Percentiles rank a stretch among this genome's conserved stretches.
These are phyloP conservation scores for Datnioides undecimradiatus DNA, from an alignment of 2,113 vertebrate species.

Conservation along the genomic window DNA sequence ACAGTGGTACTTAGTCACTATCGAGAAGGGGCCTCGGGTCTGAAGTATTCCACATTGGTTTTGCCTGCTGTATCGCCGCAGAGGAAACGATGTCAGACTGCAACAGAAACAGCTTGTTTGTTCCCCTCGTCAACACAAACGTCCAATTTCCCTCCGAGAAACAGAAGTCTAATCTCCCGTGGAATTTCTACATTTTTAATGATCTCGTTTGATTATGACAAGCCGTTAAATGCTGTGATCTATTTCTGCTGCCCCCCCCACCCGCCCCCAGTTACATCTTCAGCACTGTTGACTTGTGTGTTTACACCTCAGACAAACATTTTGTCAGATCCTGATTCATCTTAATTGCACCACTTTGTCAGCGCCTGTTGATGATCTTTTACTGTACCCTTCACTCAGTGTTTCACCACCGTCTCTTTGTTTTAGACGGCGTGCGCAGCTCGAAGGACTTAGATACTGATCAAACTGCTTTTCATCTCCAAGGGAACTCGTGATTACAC, in stretches of 20 bases:
- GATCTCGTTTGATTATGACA: slow-evolving; percentile 87
- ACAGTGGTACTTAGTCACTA: background rate
- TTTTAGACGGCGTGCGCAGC: background rate
- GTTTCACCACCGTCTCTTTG: slow-evolving; percentile 27
- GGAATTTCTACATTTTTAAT: slow-evolving; percentile 92
- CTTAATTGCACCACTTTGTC: slow-evolving; percentile 77
- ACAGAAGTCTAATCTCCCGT: slow-evolving; percentile 40
- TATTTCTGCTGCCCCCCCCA: slow-evolving; percentile 29
- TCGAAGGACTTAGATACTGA: slow-evolving; percentile 38
- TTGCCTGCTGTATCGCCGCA: background rate
- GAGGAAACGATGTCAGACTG: background rate
- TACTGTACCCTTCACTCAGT: slow-evolving; percentile 39
- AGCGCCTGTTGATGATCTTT: slow-evolving; percentile 65
- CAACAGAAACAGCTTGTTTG: background rate
- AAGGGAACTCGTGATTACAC: slow-evolving; percentile 39
- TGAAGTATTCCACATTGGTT: background rate
- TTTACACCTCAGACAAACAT: slow-evolving; percentile 82
- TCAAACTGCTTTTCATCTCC: slow-evolving; percentile 52
- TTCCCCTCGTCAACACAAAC: slow-evolving; percentile 26
- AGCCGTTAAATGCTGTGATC: slow-evolving; percentile 68
- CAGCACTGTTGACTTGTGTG: slow-evolving; percentile 68
- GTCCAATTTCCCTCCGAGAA: slow-evolving; percentile 24
- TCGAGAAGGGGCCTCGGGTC: background rate
- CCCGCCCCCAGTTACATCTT: slow-evolving; percentile 48
- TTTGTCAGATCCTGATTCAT: slow-evolving; percentile 69